These are phyloP conservation scores for Coryphaenoides rupestris DNA, from an alignment of 2,113 vertebrate species.

Conservation along the genomic window DNA sequence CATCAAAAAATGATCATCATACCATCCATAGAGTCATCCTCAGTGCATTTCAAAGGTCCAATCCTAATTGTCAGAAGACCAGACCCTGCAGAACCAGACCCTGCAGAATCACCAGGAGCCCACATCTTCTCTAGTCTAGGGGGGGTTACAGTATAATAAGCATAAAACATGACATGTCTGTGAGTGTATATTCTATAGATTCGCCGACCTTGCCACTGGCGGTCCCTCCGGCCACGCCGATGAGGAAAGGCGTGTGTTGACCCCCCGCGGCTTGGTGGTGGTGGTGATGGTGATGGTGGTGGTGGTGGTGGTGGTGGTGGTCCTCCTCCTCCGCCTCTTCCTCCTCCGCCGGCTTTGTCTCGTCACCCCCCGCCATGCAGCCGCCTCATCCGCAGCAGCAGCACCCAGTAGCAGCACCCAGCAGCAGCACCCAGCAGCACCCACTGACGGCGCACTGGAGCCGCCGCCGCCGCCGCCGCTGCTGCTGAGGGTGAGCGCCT, in stretches of 20 bases:
- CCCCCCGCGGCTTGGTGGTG: conserved; percentile 70
- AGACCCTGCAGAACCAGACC: too few relatives aligned
- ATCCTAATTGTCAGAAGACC: too few relatives aligned
- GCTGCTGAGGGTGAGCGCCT: conserved; percentile 21
- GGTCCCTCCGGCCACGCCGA: conserved; percentile 88
- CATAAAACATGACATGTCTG: neutral
- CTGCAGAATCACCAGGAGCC: too few relatives aligned
- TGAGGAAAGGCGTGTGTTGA: conserved; percentile 81
- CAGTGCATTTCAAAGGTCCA: too few relatives aligned
- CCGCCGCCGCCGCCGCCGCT: conserved; percentile 18
- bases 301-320: too few relatives aligned
- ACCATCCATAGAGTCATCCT: too few relatives aligned
- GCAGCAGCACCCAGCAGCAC: conserved; percentile 15
- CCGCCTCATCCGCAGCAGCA: conserved; percentile 12
- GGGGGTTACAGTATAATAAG: conserved; percentile 10
- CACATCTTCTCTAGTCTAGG: too few relatives aligned
- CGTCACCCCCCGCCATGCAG: conserved; percentile 88
- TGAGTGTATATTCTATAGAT: conserved; percentile 3
- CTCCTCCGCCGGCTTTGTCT: conserved; percentile 80
- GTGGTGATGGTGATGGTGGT: too few relatives aligned
- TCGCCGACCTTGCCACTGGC: conserved; percentile 89
- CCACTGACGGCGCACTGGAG: conserved; percentile 8
- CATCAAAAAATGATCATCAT: too few relatives aligned
- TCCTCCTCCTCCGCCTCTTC: too few relatives aligned
- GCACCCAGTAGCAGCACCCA: neutral